Evolutionary conservation across 2,797 vertebrate species (phyloP).

Genomic region (Diceros bicornis): DNA sequence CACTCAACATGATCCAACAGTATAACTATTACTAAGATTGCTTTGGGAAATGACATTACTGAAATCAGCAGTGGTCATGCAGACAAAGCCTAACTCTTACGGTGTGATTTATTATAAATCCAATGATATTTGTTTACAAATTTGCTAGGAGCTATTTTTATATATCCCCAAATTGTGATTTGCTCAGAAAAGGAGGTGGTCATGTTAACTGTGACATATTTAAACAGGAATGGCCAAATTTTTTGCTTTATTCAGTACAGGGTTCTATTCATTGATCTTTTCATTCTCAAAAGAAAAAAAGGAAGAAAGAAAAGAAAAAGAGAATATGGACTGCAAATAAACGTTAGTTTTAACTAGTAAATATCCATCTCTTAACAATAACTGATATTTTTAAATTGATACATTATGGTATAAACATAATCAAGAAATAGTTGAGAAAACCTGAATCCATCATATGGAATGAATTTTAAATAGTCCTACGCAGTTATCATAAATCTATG

Average conservation of each 20-base stretch:
- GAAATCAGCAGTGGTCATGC: neutral
- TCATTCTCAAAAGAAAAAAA: neutral
- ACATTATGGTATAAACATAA: neutral
- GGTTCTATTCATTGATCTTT: neutral
- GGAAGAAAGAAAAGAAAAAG: too few relatives aligned
- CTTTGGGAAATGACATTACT: conserved; percentile 37
- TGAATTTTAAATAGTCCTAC: conserved; percentile 27
- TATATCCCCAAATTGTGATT: neutral
- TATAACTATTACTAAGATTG: neutral
- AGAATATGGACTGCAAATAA: neutral
- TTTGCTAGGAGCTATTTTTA: neutral
- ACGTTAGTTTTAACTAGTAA: neutral
- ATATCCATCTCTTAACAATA: neutral
- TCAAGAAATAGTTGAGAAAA: neutral
- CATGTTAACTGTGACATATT: neutral
- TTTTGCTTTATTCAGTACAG: neutral
- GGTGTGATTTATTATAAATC: neutral
- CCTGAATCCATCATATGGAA: neutral
- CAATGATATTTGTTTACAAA: conserved; percentile 17
- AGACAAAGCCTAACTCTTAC: conserved; percentile 1
- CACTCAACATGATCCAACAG: neutral
- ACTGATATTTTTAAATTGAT: neutral
- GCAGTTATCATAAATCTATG: conserved; percentile 34
- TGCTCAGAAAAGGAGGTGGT: neutral
- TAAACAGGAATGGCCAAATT: neutral